Conservation (phyloP, 2,797 vertebrate genomes). For the Rhodeus uyekii region DNA sequence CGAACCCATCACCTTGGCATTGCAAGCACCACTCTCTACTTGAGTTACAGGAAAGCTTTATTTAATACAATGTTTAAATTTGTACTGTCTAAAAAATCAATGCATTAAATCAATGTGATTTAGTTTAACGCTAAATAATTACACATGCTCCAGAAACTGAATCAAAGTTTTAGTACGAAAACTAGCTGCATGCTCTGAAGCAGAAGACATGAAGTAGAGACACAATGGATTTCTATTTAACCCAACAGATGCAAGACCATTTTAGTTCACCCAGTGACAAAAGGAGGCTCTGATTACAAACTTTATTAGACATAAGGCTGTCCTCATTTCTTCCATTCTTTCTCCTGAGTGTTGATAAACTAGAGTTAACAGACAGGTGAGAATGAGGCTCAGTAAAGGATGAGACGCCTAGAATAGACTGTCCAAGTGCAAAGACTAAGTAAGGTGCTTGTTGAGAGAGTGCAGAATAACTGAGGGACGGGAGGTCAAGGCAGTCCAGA, state of each 20-base stretch:
- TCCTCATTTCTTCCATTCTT: slow-evolving; percentile 39
- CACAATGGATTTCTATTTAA: slow-evolving; percentile 11
- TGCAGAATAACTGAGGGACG: slow-evolving; percentile 15
- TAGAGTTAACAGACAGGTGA: slow-evolving; percentile 49
- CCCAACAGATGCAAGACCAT: slow-evolving; percentile 44
- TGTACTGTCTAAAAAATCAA: no score
- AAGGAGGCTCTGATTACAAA: slow-evolving; percentile 50
- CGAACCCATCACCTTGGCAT: no score
- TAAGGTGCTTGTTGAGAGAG: slow-evolving; percentile 41
- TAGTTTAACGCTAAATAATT: not conserved
- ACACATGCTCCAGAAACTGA: not conserved
- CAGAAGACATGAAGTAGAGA: not conserved
- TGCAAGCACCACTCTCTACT: no score
- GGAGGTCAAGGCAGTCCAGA: slow-evolving; percentile 1
- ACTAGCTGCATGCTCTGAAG: not conserved
- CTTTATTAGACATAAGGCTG: slow-evolving; percentile 43
- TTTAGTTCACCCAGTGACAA: slow-evolving; percentile 41
- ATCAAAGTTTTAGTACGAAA: not conserved
- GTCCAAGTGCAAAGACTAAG: slow-evolving; percentile 48
- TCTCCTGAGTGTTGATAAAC: slow-evolving; percentile 15
- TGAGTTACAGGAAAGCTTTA: no score
- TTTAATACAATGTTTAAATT: no score
- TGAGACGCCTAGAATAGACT: slow-evolving; percentile 52
- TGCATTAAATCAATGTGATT: not conserved
- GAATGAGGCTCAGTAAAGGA: slow-evolving; percentile 46